Conservation (phyloP, 2,888 invertebrate genomes). For the Chesias legatella region DNA sequence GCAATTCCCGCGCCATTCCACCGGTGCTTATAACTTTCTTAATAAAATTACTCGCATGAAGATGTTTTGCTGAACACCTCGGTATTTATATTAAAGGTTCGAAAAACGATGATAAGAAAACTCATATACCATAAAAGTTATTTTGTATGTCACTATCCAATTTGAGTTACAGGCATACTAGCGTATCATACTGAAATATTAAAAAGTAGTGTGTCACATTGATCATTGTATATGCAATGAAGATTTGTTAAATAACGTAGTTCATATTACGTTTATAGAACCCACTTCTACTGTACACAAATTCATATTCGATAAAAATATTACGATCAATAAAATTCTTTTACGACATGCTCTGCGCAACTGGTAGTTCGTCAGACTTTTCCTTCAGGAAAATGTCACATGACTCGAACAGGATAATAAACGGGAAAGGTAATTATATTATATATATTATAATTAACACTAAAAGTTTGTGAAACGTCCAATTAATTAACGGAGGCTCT, state of each 20-base stretch:
- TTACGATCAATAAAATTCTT: constrained; percentile 11
- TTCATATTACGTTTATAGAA: constrained; percentile 2
- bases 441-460: too few relatives aligned
- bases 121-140: too few relatives aligned
- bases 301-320: constrained; percentile 5
- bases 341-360: constrained; percentile 8
- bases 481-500: constrained; percentile 64
- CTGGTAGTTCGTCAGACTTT: constrained; percentile 13
- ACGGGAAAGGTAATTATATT: constrained; percentile 55
- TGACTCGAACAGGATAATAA: constrained; percentile 30
- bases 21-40: constrained; percentile 13
- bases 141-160: too few relatives aligned
- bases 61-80: constrained; percentile 19
- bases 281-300: not conserved
- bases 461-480: constrained; percentile 54
- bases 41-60: constrained; percentile 35
- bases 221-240: too few relatives aligned
- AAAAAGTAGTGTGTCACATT: too few relatives aligned
- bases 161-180: too few relatives aligned
- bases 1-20: constrained; percentile 18
- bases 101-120: not conserved
- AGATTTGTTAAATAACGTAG: too few relatives aligned
- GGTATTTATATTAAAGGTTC: constrained; percentile 5
- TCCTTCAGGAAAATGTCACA: constrained; percentile 8
- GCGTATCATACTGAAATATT: too few relatives aligned